Conservation (phyloP, 1,140 invertebrate species). For the Ruditapes philippinarum region DNA sequence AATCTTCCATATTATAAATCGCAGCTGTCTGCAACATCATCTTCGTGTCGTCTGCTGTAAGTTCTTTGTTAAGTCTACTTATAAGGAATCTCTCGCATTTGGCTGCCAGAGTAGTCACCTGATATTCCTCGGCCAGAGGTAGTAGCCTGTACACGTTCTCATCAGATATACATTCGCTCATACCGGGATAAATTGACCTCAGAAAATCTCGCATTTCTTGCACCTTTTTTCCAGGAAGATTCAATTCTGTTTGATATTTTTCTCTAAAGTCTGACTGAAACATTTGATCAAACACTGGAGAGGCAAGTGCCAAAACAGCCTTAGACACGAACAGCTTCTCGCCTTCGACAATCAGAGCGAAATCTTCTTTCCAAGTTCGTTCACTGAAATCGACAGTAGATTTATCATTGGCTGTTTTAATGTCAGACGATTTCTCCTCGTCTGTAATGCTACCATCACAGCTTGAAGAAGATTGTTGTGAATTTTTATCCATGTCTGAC, state of each 20-base stretch:
- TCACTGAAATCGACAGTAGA: background rate
- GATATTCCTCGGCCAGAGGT: background rate
- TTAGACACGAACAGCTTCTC: background rate
- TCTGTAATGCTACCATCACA: too few relatives aligned
- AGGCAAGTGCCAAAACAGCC: background rate
- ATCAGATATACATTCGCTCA: background rate
- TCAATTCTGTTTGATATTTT: background rate
- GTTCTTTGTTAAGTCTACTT: background rate
- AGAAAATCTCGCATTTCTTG: background rate
- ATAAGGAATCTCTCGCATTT: background rate
- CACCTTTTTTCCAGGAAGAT: background rate
- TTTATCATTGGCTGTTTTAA: too few relatives aligned
- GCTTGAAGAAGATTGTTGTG: too few relatives aligned
- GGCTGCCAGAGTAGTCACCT: background rate
- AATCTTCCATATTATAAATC: background rate
- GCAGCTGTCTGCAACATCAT: background rate
- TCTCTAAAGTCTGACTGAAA: background rate
- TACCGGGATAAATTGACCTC: background rate
- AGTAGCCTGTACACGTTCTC: background rate
- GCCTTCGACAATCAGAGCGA: background rate
- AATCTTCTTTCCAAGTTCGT: background rate
- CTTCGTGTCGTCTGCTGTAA: background rate
- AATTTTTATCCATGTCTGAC: too few relatives aligned
- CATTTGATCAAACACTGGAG: conserved; percentile 2
- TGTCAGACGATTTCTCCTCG: too few relatives aligned